Evolutionary conservation across 2,888 invertebrate species (phyloP).

Genomic region (Prosapia bicincta): DNA sequence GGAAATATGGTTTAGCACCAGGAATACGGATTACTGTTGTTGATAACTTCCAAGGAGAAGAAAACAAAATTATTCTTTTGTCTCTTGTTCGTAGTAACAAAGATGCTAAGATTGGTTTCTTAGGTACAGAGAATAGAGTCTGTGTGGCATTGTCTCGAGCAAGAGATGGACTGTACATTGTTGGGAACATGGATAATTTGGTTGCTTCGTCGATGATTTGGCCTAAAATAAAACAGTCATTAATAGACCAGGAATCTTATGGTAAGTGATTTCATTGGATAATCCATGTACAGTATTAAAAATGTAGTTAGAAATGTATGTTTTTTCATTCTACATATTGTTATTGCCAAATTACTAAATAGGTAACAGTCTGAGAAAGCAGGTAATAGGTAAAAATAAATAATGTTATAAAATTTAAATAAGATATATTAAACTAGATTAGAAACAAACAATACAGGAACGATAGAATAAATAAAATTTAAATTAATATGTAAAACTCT

Average conservation of each 20-base stretch:
- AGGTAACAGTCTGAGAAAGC: too few species aligned
- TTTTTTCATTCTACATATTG: too few species aligned
- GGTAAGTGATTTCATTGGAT: conserved; percentile 45
- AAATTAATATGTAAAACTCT: too few species aligned
- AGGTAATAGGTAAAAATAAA: too few species aligned
- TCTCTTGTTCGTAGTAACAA: conserved; percentile 74
- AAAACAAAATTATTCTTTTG: conserved; percentile 71
- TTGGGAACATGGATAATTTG: conserved; percentile 66
- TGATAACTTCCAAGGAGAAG: conserved; percentile 80
- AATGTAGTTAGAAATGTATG: too few species aligned
- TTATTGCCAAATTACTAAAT: too few species aligned
- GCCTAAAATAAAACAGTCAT: conserved; percentile 51
- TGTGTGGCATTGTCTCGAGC: conserved; percentile 78
- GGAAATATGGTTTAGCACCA: background rate
- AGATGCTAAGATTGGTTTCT: conserved; percentile 65
- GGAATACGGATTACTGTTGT: conserved; percentile 62
- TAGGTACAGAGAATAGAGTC: conserved; percentile 64
- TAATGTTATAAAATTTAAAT: too few species aligned
- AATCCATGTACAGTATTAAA: too few species aligned
- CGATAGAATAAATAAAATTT: too few species aligned
- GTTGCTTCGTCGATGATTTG: conserved; percentile 54
- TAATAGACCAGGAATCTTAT: conserved; percentile 52
- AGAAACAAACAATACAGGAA: too few species aligned
- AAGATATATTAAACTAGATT: too few species aligned
- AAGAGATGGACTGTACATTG: conserved; percentile 63